Evolutionary conservation across 2,888 invertebrate genomes (phyloP).

Genomic region (Cosmorhoe ocellata): DNA sequence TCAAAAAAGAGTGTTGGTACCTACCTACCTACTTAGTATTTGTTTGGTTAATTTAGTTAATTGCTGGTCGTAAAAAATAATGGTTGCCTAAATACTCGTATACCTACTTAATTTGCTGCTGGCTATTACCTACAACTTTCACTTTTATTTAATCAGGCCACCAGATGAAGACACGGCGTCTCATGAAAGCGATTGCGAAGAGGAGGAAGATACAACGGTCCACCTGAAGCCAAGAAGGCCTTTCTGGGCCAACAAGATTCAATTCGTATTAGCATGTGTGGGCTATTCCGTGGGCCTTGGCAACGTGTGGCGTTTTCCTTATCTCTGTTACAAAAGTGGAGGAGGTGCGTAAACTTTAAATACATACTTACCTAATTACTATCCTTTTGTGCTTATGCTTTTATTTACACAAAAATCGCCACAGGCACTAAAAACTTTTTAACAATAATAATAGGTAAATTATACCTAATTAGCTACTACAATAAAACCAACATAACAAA

Average conservation of each 20-base stretch:
- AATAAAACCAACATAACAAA: too few species aligned
- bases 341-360: conserved; percentile 84
- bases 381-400: too few species aligned
- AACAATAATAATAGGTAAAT: too few species aligned
- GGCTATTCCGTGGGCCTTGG: conserved; percentile 95
- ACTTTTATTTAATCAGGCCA: conserved; percentile 75
- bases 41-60: background rate
- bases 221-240: conserved; percentile 89
- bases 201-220: conserved; percentile 86
- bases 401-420: too few species aligned
- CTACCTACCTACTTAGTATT: too few species aligned
- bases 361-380: too few species aligned
- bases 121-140: background rate
- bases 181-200: conserved; percentile 88
- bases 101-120: too few species aligned
- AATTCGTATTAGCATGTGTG: conserved; percentile 94
- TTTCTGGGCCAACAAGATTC: conserved; percentile 94
- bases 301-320: conserved; percentile 96
- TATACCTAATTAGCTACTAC: too few species aligned
- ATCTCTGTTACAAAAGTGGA: conserved; percentile 94
- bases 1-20: too few species aligned
- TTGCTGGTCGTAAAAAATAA: background rate
- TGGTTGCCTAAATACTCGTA: background rate
- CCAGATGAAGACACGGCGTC: conserved; percentile 89
- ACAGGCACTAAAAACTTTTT: too few species aligned